Base-by-base conservation (phyloP, 2,888 invertebrate genomes). In the Opisthograptis luteolata region DNA sequence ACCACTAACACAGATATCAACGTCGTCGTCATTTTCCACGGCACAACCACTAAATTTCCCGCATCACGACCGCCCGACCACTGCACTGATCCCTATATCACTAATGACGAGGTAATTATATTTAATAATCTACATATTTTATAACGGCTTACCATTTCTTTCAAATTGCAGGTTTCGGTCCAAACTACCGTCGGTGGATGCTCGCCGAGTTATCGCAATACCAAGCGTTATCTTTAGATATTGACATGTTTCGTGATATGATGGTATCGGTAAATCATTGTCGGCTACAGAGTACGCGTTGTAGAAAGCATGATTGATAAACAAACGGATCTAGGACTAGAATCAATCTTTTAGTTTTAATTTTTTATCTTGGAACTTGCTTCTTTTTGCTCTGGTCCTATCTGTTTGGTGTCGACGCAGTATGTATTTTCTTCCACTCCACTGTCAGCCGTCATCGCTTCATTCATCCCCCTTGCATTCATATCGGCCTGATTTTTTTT, bases 121-220 rank as follows among this genome's bases (percentile, higher is more conserved):
- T 70, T 53, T 59, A 66, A 55, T 44, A 39, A 43, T 44, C 39
- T 50, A 49, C 58, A 61, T 71, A 74, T 68, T 61, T 60, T 63
- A 68, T 69, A 68, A 78, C 73, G 62, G 76, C 86, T 82, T 70
- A 88, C 87, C 86, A 83, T 86, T 87, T 81, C 78, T 81, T 79
- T 75, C 39, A 62, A 69, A 66, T 67, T 66, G 68, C 66, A 61
- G 71, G 66, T 70, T 71, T 64, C 74, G 70, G 66, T 63, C 68
- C 53, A 62, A 68, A 70, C 59, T 81, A 79, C 78, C 78, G 73
- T 59, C 48, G 63, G 46, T 63, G 60, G 42, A 54, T 52, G 53
- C 19, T 41, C 34, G 35, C 30, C 13, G 7, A 30, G 19, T 39
- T 59, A 58, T 59, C 52, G 51, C 32, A 62, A 59, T 67, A 66